Evolutionary conservation across 2,113 vertebrate genomes (phyloP), one percentile per base, ranked within the genome.

Genomic region (Petrocephalus zakoni): DNA sequence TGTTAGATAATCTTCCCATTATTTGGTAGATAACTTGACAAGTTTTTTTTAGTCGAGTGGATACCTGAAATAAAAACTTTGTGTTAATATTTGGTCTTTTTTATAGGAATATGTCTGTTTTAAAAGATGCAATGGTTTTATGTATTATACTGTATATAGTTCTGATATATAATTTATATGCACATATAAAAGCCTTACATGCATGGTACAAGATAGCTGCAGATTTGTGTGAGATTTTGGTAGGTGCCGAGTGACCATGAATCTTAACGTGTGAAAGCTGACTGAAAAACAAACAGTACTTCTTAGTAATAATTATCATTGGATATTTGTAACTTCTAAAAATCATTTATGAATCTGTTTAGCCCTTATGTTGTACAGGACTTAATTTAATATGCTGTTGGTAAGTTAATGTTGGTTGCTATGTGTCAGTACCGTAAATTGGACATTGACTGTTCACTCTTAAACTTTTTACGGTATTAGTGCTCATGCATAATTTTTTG

Each of bases 401-500:
- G 34, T 82, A 42, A 37, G 21, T 88, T 56, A 29, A 52, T 88
- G 17, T 37, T 52, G 4, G 8, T 49, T 72, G 68, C 64, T 22
- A 37, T 8, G 13, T 78, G 13, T 81, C 10, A 25, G 25, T 34
- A 78, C 46, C 42, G 61, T n/a, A 25, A 64, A 25, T n/a, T 68
- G 25, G 61, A 68, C 61, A 46, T 75, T n/a, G 10, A 49, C 19
- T 25, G 25, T 55, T 88, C 5, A 22, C 29, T 83, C 21, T 25
- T 82, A 22, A 21, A 83, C 11, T 8, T 83, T 83, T n/a, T 55
- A 55, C 19, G 53, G 37, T 34, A 52, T 46, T 78, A 78, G 29
- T 88, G 8, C 51, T 51, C 29, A n/a, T 88, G 17, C 10, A 10
- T 49, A 81, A 52, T 88, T 85, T 85, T 88, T 87, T 49, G 7